Evolutionary conservation across 2,113 vertebrate genomes (phyloP).

Genomic region (Pampusana beccarii): DNA sequence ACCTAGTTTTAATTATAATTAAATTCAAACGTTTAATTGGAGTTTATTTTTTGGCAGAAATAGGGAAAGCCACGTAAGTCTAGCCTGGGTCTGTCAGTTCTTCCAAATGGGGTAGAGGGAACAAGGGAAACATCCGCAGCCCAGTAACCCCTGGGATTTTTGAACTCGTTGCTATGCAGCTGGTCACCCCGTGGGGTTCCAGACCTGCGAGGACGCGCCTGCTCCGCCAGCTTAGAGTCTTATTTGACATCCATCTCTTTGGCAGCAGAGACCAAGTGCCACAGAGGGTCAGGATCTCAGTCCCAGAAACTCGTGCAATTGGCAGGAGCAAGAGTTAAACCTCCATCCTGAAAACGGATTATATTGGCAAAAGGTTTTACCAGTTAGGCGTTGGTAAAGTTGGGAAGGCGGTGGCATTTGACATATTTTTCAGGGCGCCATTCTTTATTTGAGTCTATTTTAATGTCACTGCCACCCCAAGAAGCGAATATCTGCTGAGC

Average conservation of each 20-base stretch:
- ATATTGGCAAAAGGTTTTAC: fast-evolving
- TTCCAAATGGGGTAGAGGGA: background rate
- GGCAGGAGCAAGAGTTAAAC: background rate
- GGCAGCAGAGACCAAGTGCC: background rate
- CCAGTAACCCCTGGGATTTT: fast-evolving
- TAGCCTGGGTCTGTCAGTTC: background rate
- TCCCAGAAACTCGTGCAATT: no score
- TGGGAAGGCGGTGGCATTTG: background rate
- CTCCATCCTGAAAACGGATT: background rate
- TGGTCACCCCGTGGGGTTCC: background rate
- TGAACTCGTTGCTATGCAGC: background rate
- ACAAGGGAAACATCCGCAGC: background rate
- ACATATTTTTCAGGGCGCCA: background rate
- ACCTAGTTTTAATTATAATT: background rate
- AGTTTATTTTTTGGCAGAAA: background rate
- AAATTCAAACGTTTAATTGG: background rate
- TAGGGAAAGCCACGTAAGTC: fast-evolving
- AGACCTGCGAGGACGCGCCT: background rate
- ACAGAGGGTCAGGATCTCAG: fast-evolving
- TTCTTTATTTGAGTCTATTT: background rate
- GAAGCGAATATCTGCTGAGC: background rate
- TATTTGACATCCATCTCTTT: background rate
- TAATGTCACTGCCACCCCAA: background rate
- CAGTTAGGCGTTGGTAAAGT: background rate
- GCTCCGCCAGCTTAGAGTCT: background rate